These are phyloP conservation scores for Aphidoletes aphidimyza DNA, from an alignment of 2,888 invertebrate species.

Conservation along the genomic window DNA sequence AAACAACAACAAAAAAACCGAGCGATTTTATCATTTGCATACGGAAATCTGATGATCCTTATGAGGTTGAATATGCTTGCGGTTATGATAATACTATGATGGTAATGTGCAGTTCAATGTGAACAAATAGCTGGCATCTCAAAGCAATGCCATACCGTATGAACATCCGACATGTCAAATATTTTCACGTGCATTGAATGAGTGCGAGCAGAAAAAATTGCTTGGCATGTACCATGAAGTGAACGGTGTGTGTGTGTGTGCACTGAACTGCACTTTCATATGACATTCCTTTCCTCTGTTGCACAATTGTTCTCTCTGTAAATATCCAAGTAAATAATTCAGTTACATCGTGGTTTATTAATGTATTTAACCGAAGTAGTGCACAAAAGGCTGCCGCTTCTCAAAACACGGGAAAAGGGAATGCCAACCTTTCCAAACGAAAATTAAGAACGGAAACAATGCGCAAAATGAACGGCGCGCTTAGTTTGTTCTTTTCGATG, in stretches of 20 bases:
- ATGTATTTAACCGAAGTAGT: constrained; percentile 16
- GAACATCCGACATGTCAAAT: constrained; percentile 44
- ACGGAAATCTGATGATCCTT: constrained; percentile 8
- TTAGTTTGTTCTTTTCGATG: background rate
- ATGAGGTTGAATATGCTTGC: constrained; percentile 4
- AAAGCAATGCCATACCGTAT: too few species aligned
- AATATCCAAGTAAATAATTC: constrained; percentile 32
- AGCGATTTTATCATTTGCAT: background rate
- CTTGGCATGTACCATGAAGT: background rate
- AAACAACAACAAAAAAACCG: background rate
- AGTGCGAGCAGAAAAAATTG: background rate
- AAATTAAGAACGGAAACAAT: constrained; percentile 31
- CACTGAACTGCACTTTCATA: background rate
- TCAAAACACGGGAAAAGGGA: background rate
- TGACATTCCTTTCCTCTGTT: background rate
- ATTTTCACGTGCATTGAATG: constrained; percentile 10
- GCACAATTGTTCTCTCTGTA: background rate
- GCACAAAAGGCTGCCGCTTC: background rate
- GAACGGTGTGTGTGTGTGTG: background rate
- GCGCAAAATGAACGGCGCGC: background rate
- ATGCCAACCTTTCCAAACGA: constrained; percentile 10
- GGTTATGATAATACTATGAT: background rate
- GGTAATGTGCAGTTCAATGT: background rate
- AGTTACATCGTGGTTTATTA: constrained; percentile 38
- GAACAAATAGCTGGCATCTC: background rate